Percentiles rank a stretch among this genome's conserved stretches.
Conservation (phyloP, 2,888 invertebrate species). For the Cephus runcator region DNA sequence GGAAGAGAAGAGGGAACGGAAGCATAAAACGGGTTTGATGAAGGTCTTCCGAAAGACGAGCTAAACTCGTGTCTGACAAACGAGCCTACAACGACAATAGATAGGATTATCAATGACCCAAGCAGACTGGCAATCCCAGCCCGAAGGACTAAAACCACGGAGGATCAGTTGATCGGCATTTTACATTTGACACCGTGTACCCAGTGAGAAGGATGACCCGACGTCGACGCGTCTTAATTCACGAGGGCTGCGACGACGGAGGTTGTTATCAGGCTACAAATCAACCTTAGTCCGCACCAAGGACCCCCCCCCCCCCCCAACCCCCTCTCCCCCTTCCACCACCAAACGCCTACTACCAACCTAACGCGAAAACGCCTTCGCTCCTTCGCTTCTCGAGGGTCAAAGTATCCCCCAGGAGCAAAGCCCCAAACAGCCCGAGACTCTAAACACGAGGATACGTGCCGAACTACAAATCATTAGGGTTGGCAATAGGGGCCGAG, state of each 20-base stretch:
- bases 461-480: slow-evolving; percentile 3
- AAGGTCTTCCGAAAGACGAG: too few species aligned
- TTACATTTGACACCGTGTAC: too few species aligned
- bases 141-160: too few species aligned
- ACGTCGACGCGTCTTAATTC: slow-evolving; percentile 13
- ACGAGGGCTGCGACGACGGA: slow-evolving; percentile 12
- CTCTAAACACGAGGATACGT: slow-evolving; percentile 4
- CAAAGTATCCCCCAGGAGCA: neutral
- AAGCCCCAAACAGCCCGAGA: neutral
- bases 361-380: too few species aligned
- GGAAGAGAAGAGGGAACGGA: too few species aligned
- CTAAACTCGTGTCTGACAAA: too few species aligned
- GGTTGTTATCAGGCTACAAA: slow-evolving; percentile 21
- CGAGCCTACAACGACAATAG: too few species aligned
- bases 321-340: neutral
- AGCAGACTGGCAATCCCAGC: too few species aligned
- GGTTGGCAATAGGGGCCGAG: neutral
- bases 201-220: neutral
- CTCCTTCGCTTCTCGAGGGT: neutral
- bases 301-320: neutral
- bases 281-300: slow-evolving; percentile 8
- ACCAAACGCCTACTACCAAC: neutral
- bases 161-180: too few species aligned
- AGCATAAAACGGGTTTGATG: too few species aligned
- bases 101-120: too few species aligned